A percentile compares a stretch with the other conserved stretches of the same genome.
These are phyloP conservation scores for Nebria salina DNA, from an alignment of 2,888 invertebrate genomes.

Conservation along the genomic window DNA sequence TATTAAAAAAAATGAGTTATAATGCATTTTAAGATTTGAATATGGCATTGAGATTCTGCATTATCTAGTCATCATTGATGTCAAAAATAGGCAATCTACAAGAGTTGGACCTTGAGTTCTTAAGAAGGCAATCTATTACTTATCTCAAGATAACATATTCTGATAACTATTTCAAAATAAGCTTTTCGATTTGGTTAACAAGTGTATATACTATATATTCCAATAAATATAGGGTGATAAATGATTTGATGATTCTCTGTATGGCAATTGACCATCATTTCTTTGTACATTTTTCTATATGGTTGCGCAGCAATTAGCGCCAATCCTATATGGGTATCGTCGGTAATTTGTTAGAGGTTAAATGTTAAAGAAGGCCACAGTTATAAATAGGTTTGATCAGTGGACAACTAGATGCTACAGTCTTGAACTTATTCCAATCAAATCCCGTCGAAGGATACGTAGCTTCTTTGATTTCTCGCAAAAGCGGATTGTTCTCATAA, in stretches of 20 bases:
- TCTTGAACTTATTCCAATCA: too few relatives aligned
- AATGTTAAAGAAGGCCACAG: background rate
- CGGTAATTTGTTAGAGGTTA: background rate
- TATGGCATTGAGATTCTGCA: background rate
- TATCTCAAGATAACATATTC: background rate
- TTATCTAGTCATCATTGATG: background rate
- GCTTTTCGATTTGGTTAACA: too few relatives aligned
- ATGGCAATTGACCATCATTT: background rate
- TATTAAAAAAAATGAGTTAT: background rate
- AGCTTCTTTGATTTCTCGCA: too few relatives aligned
- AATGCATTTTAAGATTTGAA: background rate
- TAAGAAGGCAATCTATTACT: background rate
- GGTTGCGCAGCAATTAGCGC: background rate
- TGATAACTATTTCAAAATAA: background rate
- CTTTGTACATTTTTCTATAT: background rate
- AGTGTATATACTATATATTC: too few relatives aligned
- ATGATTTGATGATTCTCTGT: too few relatives aligned
- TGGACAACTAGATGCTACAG: background rate
- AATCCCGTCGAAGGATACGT: too few relatives aligned
- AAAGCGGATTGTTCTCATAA: too few relatives aligned
- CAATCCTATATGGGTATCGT: constrained; percentile 1
- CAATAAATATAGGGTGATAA: too few relatives aligned
- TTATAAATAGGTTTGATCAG: background rate
- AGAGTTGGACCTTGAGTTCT: background rate
- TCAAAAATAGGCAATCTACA: background rate